Conservation (phyloP, 2,113 vertebrate species). For the Asarcornis scutulata region DNA sequence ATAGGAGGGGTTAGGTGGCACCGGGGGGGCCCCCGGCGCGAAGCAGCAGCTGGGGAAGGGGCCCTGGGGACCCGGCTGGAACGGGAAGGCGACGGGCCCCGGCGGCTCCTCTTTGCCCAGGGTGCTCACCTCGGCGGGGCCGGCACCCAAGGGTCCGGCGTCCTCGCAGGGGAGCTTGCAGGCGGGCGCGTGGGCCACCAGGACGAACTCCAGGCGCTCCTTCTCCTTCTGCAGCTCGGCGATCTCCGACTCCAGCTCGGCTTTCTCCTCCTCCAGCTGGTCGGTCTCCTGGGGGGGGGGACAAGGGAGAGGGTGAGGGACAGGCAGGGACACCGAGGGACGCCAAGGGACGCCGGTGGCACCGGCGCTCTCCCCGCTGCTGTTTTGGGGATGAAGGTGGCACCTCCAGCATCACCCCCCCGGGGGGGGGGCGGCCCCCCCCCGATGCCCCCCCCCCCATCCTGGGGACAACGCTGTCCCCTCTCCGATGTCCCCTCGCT, state of each 20-base stretch:
- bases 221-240: slow-evolving; percentile 95
- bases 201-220: slow-evolving; percentile 92
- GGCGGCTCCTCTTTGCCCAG: slow-evolving; percentile 87
- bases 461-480: no score
- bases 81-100: slow-evolving; percentile 76
- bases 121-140: slow-evolving; percentile 48
- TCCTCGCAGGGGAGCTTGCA: slow-evolving; percentile 94
- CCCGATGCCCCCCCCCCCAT: no score
- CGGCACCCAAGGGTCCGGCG: slow-evolving; percentile 29
- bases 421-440: no score
- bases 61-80: slow-evolving; percentile 85
- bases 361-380: no score
- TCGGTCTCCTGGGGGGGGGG: slow-evolving; percentile 89
- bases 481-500: no score
- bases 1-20: slow-evolving; percentile 91
- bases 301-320: neutral
- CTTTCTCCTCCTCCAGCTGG: slow-evolving; percentile 93
- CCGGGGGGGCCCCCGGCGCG: slow-evolving; percentile 83
- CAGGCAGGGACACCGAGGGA: neutral
- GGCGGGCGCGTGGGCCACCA: slow-evolving; percentile 91
- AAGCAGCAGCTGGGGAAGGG: slow-evolving; percentile 89
- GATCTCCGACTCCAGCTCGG: slow-evolving; percentile 94
- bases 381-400: no score
- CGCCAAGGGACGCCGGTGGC: no score
- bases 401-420: no score